Base-by-base conservation (phyloP, 2,888 invertebrate genomes). In the Leptinotarsa peninsularis region DNA sequence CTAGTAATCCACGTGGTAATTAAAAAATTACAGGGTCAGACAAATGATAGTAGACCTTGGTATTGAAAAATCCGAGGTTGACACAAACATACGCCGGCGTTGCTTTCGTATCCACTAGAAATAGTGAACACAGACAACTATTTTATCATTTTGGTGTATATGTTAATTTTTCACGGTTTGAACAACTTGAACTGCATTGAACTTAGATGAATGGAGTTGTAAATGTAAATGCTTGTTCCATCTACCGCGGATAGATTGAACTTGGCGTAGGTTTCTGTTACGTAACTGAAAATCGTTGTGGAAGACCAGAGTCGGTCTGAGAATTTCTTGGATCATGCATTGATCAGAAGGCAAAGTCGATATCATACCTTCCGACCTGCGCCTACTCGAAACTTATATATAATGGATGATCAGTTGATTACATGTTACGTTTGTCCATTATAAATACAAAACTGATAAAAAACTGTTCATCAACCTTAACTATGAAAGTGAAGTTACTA, bases 141-240 rank as follows among this genome's bases (percentile, higher is more conserved):
- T 63, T 63, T 63, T 43, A 63, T n/a, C n/a, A 33, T 63, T 63
- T 63, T 63, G n/a, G 63, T 63, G 58, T 63, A 63, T 63, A 63
- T 63, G 63, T n/a, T 63, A 63, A 63, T 63, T 63, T 63, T 43
- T 18, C n/a, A 63, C 43, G 33, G 63, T 43, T 63, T 63, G 63
- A 63, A 27, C 17, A 5, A 43, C 63, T 63, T 63, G 63, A 63
- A 63, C 63, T 27, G 63, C n/a, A 63, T 43, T 63, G 63, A 63
- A 63, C 63, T 63, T 63, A 17, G 63, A 58, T 58, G 23, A 58
- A 58, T 33, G 63, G 17, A 49, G 21, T 27, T 66, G 49, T 23
- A 58, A 49, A n/a, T 66, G 49, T 66, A 58, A 52, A 54, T 21
- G 50, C 72, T 14, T n/a, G 54, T 43, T 66, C 66, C 74, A 74